A percentile compares a stretch with the other conserved stretches of the same genome.
These are phyloP conservation scores for Arizona elegans DNA, from an alignment of 2,113 vertebrate species.

Conservation along the genomic window DNA sequence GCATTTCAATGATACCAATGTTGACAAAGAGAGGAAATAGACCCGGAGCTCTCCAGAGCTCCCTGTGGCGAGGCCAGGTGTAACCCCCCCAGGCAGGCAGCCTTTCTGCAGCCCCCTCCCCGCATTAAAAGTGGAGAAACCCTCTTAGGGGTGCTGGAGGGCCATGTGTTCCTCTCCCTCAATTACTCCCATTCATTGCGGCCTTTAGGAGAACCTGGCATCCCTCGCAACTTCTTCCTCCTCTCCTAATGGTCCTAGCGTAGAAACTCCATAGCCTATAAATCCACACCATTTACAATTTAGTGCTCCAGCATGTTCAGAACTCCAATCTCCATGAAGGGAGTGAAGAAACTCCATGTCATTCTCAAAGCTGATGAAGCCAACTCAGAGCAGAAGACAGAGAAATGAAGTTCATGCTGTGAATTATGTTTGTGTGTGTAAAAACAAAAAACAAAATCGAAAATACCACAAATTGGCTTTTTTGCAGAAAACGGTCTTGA, in stretches of 20 bases:
- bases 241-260: no score
- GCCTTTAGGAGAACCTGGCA: background rate
- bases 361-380: conserved; percentile 72
- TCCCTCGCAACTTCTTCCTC: background rate
- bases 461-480: background rate
- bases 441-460: no score
- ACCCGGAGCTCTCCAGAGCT: background rate
- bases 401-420: background rate
- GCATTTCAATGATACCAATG: background rate
- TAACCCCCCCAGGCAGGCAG: background rate
- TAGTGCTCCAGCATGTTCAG: conserved; percentile 15
- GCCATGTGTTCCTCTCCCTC: background rate
- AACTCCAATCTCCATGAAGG: conserved; percentile 16
- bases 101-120: no score
- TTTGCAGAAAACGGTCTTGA: background rate
- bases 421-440: background rate
- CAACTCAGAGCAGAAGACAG: conserved; percentile 48
- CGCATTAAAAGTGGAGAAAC: background rate
- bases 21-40: background rate
- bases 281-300: background rate
- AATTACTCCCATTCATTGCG: background rate
- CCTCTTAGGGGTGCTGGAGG: background rate
- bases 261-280: background rate
- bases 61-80: background rate
- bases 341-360: conserved; percentile 47